Conservation (phyloP, 2,113 vertebrate genomes). For the Corvus cornix region DNA sequence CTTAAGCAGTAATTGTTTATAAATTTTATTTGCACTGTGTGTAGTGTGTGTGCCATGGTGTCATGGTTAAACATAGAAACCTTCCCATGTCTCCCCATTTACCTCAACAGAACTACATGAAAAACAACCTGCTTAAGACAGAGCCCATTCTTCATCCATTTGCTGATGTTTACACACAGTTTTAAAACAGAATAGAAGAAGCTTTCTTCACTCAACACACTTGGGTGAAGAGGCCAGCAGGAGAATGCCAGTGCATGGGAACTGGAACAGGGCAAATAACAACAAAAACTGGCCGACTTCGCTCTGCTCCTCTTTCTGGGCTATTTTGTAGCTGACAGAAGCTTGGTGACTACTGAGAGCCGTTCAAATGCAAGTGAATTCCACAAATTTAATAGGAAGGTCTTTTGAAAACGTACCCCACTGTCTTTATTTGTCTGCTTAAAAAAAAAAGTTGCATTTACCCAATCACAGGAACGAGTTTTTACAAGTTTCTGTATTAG, state of each 20-base stretch:
- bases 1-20: conserved; percentile 36
- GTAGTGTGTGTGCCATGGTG: conserved; percentile 12
- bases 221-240: conserved; percentile 62
- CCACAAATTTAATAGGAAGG: background rate
- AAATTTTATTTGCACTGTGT: conserved; percentile 54
- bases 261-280: background rate
- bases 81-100: conserved; percentile 37
- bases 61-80: conserved; percentile 37
- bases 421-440: background rate
- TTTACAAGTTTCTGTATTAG: conserved; percentile 36
- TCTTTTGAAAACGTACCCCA: background rate
- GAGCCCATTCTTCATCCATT: conserved; percentile 45
- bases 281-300: background rate
- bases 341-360: background rate
- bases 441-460: background rate
- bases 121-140: conserved; percentile 57
- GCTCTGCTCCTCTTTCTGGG: background rate
- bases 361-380: background rate
- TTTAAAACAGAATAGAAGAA: conserved; percentile 55
- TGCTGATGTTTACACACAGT: conserved; percentile 57
- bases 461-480: background rate
- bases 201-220: conserved; percentile 62
- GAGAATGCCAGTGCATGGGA: conserved; percentile 41
- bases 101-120: conserved; percentile 42
- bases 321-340: background rate